Evolutionary conservation across 2,888 invertebrate genomes (phyloP).

Genomic region (Machimus rusticus): DNA sequence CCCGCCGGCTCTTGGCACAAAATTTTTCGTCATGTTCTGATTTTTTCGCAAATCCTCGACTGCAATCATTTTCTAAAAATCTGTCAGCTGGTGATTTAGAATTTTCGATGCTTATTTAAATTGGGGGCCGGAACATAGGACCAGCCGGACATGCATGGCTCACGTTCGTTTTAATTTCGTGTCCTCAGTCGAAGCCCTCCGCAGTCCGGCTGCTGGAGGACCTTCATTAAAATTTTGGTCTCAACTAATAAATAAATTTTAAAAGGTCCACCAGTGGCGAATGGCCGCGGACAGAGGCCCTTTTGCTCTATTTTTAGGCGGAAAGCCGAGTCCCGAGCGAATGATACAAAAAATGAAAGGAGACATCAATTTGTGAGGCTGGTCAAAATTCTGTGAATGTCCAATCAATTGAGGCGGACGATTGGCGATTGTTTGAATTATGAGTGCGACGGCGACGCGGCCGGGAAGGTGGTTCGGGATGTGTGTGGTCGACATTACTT

Average conservation of each 20-base stretch:
- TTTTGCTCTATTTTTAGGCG: slow-evolving; percentile 5
- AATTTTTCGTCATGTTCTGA: slow-evolving; percentile 23
- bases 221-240: slow-evolving; percentile 61
- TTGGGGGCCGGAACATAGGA: slow-evolving; percentile 53
- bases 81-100: slow-evolving; percentile 61
- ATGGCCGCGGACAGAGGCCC: not conserved
- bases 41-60: slow-evolving; percentile 17
- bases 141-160: not conserved
- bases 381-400: slow-evolving; percentile 49
- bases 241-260: slow-evolving; percentile 59
- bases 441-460: slow-evolving; percentile 10
- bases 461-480: not conserved
- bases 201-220: slow-evolving; percentile 11
- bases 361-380: slow-evolving; percentile 46
- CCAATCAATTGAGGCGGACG: slow-evolving; percentile 45
- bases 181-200: not conserved
- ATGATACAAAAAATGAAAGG: slow-evolving; percentile 29
- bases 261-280: slow-evolving; percentile 28
- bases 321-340: not conserved
- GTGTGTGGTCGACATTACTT: slow-evolving; percentile 39
- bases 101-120: slow-evolving; percentile 64
- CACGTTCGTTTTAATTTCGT: slow-evolving; percentile 27
- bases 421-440: slow-evolving; percentile 48
- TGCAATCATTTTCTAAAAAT: slow-evolving; percentile 43
- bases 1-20: not conserved